Evolutionary conservation across 1,140 invertebrate species (phyloP), one percentile per base, ranked within the genome.

Genomic region (Ips typographus): DNA sequence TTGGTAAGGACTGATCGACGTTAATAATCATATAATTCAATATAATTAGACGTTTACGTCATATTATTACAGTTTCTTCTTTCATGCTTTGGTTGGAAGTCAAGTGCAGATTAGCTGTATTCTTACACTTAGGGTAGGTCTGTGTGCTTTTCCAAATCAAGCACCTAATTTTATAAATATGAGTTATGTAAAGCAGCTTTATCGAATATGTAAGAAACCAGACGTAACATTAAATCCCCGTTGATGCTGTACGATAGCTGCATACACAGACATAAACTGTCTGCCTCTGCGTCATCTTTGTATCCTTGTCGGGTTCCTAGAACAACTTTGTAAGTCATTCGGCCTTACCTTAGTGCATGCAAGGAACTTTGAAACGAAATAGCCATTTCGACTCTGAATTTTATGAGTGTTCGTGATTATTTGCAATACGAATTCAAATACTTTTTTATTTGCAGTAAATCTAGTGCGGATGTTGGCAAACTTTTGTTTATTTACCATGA

Each of bases 281-380:
- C 65, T 67, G 65, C 47, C 63, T 57, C 52, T 55, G 63, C 40
- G 65, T 67, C 65, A 59, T 58, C 43, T 66, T 40, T n/a, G 42
- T 40, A 59, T 67, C 43, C 65, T 67, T 49, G 55, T 37, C 55
- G 38, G 41, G 65, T 67, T 67, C 65, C 40, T 59, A 59, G 65
- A 67, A 67, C 65, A 59, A 67, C 65, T 67, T 59, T 49, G 65
- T 67, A 67, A 67, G 39, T 67, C 65, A 67, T 59, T 52, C 56
- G 42, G 43, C 36, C 40, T 6, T 49, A 49, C 44, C 44, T 49
- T 22, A 22, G 22, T 22, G 22, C 22, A 22, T 22, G 22, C 22
- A 22, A 22, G 22, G 22, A 22, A 22, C 22, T 22, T 49, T 49
- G 44, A 49, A 49, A 49, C 44, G 22, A 22, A 49, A 49, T 22